phyloP scores from a whole-genome alignment of 2,888 invertebrate species.

The Amphimallon solstitiale region DNA sequence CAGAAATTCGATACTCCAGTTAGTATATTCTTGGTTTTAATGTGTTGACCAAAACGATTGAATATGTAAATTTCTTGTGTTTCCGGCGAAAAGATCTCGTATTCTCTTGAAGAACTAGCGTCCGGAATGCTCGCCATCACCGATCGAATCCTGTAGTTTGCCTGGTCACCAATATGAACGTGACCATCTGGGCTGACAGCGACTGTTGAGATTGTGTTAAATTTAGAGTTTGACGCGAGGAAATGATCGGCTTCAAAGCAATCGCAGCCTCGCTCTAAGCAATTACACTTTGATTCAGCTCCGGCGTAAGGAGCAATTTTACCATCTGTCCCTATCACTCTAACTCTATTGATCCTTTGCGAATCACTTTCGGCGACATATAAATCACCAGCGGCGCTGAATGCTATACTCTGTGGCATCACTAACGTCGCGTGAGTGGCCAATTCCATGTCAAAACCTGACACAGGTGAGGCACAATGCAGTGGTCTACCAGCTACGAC shows the following conservation, averaged over 20 bases:
- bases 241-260: conserved; percentile 94
- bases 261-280: conserved; percentile 89
- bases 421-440: conserved; percentile 92
- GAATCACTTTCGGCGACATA: conserved; percentile 97
- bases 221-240: conserved; percentile 91
- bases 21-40: conserved; percentile 92
- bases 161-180: conserved; percentile 96
- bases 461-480: conserved; percentile 87
- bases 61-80: conserved; percentile 95
- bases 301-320: conserved; percentile 94
- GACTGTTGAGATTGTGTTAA: conserved; percentile 92
- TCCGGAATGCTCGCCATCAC: conserved; percentile 91
- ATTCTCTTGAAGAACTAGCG: conserved; percentile 83
- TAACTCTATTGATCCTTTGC: conserved; percentile 89
- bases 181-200: conserved; percentile 94
- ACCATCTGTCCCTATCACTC: conserved; percentile 93
- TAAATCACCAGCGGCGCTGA: conserved; percentile 90
- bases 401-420: conserved; percentile 94
- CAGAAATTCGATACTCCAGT: conserved; percentile 93
- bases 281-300: conserved; percentile 93
- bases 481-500: conserved; percentile 93
- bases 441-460: conserved; percentile 84
- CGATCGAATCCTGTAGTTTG: conserved; percentile 86
- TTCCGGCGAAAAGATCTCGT: conserved; percentile 94
- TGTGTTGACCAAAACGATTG: conserved; percentile 94